Base-by-base conservation (phyloP, 2,888 invertebrate species). In the Drosophila conformis region DNA sequence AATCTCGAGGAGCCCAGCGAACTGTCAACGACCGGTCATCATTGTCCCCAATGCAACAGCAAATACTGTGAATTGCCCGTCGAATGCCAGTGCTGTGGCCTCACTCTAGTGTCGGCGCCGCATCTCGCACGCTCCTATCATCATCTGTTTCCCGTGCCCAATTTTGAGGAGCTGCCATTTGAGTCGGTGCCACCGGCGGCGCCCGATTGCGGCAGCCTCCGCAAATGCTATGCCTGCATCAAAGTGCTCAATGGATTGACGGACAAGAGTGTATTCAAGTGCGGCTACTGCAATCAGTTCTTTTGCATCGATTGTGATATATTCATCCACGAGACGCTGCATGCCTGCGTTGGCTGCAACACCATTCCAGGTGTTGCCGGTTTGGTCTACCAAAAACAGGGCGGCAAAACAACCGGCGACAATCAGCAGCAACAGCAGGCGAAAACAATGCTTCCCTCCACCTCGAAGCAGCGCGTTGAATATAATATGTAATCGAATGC, bases 21-120 rank as follows among this genome's bases (percentile, higher is more conserved):
- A 87, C 94, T 96, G 56, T 95, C 95, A 59, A 96, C 96, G 29
- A 96, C 96, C 15, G 97, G 97, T 1, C 97, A 97, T 92, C 95
- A 97, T 89, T 98, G 98, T 88, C 98, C 98, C n/a, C 98, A 99
- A 93, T 99, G 99, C 93, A 96, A 97, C 87, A 97, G 98, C 93
- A 98, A 99, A 94, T 99, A 99, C 94, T 99, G 99, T 93, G 98
- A 99, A 92, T 94, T 99, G 87, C 99, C 99, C 0, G 98, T 98
- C 4, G 99, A 99, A 94, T 99, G 99, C 92, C 95, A 97, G 90
- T 96, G 98, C 13, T 99, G 99, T 93, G 98, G 98, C 0, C 94
- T 99, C 70, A 99, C 99, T 7, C 94, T 99, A 56, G 99, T 99
- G 18, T 99, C 99, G 1, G 99, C 99, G 2, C 99, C 99, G 29